Evolutionary conservation across 2,113 vertebrate species (phyloP).

Genomic region (Hippocampus abdominalis): DNA sequence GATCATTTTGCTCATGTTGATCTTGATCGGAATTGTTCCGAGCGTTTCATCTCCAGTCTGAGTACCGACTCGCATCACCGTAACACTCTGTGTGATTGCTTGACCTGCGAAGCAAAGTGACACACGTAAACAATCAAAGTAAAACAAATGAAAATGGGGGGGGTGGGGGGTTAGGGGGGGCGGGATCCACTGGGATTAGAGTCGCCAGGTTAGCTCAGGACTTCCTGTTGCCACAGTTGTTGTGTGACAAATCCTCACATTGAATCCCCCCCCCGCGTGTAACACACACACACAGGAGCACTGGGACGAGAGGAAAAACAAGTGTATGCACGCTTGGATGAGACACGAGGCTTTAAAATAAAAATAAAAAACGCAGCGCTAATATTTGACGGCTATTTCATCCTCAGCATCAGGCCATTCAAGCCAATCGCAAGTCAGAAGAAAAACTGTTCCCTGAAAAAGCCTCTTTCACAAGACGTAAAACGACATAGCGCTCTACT

Average conservation of each 20-base stretch:
- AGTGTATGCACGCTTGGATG: slow-evolving; percentile 26
- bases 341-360: slow-evolving; percentile 4
- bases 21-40: too few species aligned
- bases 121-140: slow-evolving; percentile 2
- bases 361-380: background rate
- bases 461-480: too few species aligned
- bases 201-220: slow-evolving; percentile 35
- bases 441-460: too few species aligned
- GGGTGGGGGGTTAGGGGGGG: background rate
- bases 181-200: slow-evolving; percentile 45
- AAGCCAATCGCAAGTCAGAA: background rate
- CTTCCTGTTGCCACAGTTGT: slow-evolving; percentile 36
- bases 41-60: too few species aligned
- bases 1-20: too few species aligned
- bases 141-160: slow-evolving; percentile 17
- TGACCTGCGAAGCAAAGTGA: slow-evolving; percentile 4
- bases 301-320: slow-evolving; percentile 31
- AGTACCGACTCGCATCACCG: background rate
- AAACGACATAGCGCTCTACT: too few species aligned
- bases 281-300: slow-evolving; percentile 16
- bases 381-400: slow-evolving; percentile 3
- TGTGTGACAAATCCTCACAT: slow-evolving; percentile 56
- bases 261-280: slow-evolving; percentile 33
- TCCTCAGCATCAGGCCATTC: background rate
- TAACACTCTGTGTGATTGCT: background rate